Base-by-base conservation (phyloP, 2,797 vertebrate species). In the Atherinosoma microstoma region DNA sequence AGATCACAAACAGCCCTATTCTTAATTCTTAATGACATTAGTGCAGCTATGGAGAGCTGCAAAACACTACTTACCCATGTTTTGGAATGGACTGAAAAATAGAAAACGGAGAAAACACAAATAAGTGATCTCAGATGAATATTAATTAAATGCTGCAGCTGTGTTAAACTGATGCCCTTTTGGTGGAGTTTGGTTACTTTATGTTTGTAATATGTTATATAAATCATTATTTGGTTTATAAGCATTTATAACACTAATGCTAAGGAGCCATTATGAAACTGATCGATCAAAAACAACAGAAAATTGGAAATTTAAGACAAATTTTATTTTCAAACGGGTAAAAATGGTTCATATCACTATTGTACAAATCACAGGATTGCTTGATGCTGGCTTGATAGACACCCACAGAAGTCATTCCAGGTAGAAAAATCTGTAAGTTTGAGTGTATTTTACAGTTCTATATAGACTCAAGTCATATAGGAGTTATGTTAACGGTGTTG, bases 281-380 rank as follows among this genome's bases (percentile, higher is more conserved):
- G 3, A 22, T n/a, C 47, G 1, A n/a, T 49, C 47, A 49, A 49
- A n/a, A 9, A 22, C 20, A 49, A 22, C n/a, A 8, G 20, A 9
- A 22, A 45, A 49, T 22, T 11, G 2, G n/a, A 49, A 4, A 49
- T 49, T 49, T 49, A 22, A 22, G n/a, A 49, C 47, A 49, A 49
- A 22, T 22, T 10, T 3, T n/a, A n/a, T 22, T n/a, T n/a, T 22
- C 0, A 22, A 49, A 22, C 9, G 0, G 2, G 42, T 1, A 2
- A 42, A 49, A 15, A 53, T 53, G 24, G 13, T 24, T 53, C 6
- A 32, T 4, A 4, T 32, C 1, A 22, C 24, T 27, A 0, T 12
- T 4, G 4, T 27, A 12, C 24, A 22, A 53, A 49, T 11, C 9
- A 5, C n/a, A 53, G 40, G 40, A 18, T 42, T 16, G 16, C 36